Evolutionary conservation across 23 tunicate species (phyloP).

Genomic region (Pegea sp.): DNA sequence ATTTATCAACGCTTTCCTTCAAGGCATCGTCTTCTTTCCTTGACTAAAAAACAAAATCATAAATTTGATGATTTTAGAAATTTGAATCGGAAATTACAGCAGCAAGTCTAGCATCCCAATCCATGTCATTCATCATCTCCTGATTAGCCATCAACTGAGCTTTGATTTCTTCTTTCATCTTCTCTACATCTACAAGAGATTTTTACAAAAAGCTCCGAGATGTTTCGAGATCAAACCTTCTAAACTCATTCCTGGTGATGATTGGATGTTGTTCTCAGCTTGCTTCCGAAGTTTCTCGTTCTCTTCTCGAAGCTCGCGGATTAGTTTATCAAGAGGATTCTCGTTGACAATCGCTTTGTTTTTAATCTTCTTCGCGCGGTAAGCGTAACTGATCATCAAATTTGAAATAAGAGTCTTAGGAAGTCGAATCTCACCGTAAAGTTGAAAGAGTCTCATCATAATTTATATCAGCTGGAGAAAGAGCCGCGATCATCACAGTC

Average conservation of each 20-base stretch:
- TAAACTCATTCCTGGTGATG: conserved; percentile 53
- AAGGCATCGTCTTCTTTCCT: conserved; percentile 48
- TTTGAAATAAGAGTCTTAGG: no score
- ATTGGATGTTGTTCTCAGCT: conserved; percentile 11
- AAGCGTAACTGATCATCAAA: conserved; percentile 51
- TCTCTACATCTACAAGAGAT: conserved; percentile 56
- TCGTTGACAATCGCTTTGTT: conserved; percentile 96
- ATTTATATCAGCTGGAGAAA: conserved; percentile 98
- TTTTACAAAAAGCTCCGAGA: background rate
- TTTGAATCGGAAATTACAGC: conserved; percentile 11
- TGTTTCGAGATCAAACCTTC: conserved; percentile 24
- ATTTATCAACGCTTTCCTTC: conserved; percentile 6
- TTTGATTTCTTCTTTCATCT: conserved; percentile 93
- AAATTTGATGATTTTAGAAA: background rate
- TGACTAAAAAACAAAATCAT: conserved; percentile 7
- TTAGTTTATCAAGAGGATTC: conserved; percentile 90
- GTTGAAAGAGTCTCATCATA: conserved; percentile 95
- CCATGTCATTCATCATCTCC: conserved; percentile 45
- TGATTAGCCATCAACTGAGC: conserved; percentile 80
- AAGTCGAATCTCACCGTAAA: conserved; percentile 25
- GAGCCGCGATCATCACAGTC: conserved; percentile 98
- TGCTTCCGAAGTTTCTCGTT: conserved; percentile 63
- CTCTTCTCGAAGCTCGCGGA: conserved; percentile 95
- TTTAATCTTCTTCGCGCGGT: conserved; percentile 97
- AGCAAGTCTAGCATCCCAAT: conserved; percentile 66